These are phyloP conservation scores for Lepidurus apus DNA, from an alignment of 1,140 invertebrate genomes.

Conservation along the genomic window DNA sequence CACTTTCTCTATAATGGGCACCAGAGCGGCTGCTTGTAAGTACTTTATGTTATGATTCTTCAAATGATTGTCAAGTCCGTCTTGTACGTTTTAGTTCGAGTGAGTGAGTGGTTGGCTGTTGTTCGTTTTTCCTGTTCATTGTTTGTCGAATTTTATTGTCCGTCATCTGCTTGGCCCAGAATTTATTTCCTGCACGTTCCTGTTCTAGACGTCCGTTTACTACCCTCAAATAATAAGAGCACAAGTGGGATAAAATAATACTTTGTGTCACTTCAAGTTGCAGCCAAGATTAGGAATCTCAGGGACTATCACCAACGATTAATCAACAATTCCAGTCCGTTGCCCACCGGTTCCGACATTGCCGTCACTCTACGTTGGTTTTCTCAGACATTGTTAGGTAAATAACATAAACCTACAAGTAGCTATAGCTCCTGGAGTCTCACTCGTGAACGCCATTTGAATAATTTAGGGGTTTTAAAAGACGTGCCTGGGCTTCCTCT, in stretches of 20 bases:
- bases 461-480: slow-evolving; percentile 73
- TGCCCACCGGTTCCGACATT: slow-evolving; percentile 90
- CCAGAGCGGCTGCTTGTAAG: slow-evolving; percentile 50
- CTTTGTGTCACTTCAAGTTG: slow-evolving; percentile 63
- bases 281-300: slow-evolving; percentile 91
- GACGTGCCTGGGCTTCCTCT: slow-evolving; percentile 87
- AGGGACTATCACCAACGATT: slow-evolving; percentile 92
- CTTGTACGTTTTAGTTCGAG: no score
- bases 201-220: not conserved
- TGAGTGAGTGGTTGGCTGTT: no score
- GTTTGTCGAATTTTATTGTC: no score
- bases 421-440: not conserved
- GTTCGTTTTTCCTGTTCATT: no score
- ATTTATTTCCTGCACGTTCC: no score
- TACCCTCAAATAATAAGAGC: slow-evolving; percentile 30
- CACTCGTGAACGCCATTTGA: slow-evolving; percentile 31
- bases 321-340: slow-evolving; percentile 80
- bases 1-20: slow-evolving; percentile 50
- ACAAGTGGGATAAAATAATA: slow-evolving; percentile 23
- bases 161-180: no score
- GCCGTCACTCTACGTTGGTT: slow-evolving; percentile 97
- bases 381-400: slow-evolving; percentile 92
- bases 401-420: slow-evolving; percentile 44
- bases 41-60: no score
- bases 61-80: no score